Conservation (phyloP, 2,888 invertebrate genomes). For the Patella ulyssiponensis region DNA sequence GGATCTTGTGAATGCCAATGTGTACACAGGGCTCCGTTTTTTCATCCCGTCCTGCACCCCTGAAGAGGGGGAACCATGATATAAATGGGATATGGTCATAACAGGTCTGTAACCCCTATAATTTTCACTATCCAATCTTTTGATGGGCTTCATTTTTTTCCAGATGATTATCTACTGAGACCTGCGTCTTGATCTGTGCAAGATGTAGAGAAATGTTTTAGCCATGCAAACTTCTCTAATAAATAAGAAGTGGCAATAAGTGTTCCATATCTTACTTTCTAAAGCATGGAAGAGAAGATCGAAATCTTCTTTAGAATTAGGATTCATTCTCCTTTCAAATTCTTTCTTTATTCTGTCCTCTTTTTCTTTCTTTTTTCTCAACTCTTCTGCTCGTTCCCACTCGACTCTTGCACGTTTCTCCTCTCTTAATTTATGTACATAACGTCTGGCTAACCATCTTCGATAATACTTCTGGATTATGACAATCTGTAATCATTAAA, state of each 20-base stretch:
- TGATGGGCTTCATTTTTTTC: no score
- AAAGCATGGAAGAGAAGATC: constrained; percentile 71
- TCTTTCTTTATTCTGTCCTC: constrained; percentile 69
- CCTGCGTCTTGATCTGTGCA: background rate
- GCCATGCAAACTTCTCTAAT: no score
- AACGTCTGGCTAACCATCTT: constrained; percentile 71
- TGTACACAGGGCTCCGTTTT: no score
- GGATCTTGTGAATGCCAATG: no score
- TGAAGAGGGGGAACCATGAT: no score
- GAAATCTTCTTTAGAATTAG: constrained; percentile 72
- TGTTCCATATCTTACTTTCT: constrained; percentile 63
- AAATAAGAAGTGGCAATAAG: no score
- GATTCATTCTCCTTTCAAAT: constrained; percentile 71
- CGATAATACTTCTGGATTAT: constrained; percentile 72
- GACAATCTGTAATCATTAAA: constrained; percentile 58
- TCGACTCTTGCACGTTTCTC: constrained; percentile 65
- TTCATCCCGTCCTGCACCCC: no score
- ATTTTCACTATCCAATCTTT: no score
- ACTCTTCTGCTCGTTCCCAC: constrained; percentile 69
- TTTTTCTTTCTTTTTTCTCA: constrained; percentile 68
- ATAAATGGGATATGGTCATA: no score
- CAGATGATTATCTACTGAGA: background rate
- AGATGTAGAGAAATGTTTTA: background rate
- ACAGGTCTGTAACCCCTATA: no score
- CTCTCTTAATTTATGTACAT: constrained; percentile 66